These are phyloP conservation scores for Arizona elegans DNA, from an alignment of 2,113 vertebrate genomes.

Conservation along the genomic window DNA sequence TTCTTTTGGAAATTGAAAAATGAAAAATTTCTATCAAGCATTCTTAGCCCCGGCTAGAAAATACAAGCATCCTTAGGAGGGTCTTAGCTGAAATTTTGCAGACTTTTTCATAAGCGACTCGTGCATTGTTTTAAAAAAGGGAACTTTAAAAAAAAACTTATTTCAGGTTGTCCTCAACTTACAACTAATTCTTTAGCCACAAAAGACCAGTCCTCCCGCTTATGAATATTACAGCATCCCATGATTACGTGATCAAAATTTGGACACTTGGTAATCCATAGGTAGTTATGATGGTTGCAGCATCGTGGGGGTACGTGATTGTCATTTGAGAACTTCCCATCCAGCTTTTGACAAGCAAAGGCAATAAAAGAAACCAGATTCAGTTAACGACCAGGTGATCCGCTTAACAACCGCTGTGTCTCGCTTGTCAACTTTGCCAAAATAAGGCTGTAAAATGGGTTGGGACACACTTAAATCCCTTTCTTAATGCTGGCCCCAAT, in stretches of 20 bases:
- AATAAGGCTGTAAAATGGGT: not conserved
- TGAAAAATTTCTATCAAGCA: constrained; percentile 19
- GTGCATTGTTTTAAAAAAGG: no score
- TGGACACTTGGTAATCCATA: not conserved
- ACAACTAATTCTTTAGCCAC: not conserved
- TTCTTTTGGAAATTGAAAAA: constrained; percentile 46
- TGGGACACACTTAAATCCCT: not conserved
- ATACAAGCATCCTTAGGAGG: constrained; percentile 21
- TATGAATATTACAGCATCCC: not conserved
- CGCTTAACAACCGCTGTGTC: not conserved
- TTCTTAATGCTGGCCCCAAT: not conserved
- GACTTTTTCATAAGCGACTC: not conserved
- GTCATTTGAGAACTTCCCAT: not conserved
- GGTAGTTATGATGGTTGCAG: not conserved
- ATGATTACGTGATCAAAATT: not conserved
- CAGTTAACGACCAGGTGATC: not conserved
- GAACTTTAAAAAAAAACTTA: not conserved
- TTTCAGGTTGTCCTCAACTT: not conserved
- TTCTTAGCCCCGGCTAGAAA: constrained; percentile 28
- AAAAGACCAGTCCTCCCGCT: not conserved
- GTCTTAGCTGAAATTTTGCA: not conserved
- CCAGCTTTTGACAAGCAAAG: not conserved
- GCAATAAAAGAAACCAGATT: not conserved
- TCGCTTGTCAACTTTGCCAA: not conserved
- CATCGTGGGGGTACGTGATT: not conserved